phyloP scores from a whole-genome alignment of 2,888 invertebrate species.

The Drosophila tripunctata region DNA sequence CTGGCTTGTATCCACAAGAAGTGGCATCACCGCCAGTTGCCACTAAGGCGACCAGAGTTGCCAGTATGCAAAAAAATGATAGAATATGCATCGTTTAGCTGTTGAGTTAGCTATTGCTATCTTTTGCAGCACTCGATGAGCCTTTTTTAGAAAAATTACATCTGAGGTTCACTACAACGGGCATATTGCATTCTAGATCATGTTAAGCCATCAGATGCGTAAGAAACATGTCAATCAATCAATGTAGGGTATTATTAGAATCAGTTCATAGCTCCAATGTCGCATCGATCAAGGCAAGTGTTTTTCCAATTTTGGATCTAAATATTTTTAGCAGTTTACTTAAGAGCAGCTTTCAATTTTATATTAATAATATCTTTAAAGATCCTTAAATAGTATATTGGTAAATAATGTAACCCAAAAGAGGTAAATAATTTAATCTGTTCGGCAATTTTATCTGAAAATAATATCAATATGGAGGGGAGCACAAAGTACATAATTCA shows the following conservation, averaged over 20 bases:
- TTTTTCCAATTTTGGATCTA: conserved; percentile 33
- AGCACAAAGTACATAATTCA: too few species aligned
- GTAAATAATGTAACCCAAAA: neutral
- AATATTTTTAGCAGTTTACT: conserved; percentile 22
- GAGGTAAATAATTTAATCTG: neutral
- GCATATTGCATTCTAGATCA: neutral
- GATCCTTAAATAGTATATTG: neutral
- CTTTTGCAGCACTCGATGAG: neutral
- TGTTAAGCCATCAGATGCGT: too few species aligned
- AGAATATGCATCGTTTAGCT: conserved; percentile 17
- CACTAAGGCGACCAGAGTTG: neutral
- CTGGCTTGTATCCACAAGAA: too few species aligned
- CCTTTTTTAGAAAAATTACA: conserved; percentile 27
- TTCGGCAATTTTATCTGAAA: too few species aligned
- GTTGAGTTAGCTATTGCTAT: conserved; percentile 7
- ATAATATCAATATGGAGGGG: too few species aligned
- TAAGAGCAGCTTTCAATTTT: conserved; percentile 28
- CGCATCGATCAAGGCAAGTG: conserved; percentile 23
- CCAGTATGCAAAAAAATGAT: conserved; percentile 5
- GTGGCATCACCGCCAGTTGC: neutral
- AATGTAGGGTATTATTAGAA: conserved; percentile 10
- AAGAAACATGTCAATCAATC: neutral
- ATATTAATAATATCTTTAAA: neutral
- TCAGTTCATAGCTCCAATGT: neutral
- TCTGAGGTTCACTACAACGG: neutral